A percentile compares a stretch with the other conserved stretches of the same genome.
Conservation (phyloP, 2,888 invertebrate species). For the Branchellion lobata region DNA sequence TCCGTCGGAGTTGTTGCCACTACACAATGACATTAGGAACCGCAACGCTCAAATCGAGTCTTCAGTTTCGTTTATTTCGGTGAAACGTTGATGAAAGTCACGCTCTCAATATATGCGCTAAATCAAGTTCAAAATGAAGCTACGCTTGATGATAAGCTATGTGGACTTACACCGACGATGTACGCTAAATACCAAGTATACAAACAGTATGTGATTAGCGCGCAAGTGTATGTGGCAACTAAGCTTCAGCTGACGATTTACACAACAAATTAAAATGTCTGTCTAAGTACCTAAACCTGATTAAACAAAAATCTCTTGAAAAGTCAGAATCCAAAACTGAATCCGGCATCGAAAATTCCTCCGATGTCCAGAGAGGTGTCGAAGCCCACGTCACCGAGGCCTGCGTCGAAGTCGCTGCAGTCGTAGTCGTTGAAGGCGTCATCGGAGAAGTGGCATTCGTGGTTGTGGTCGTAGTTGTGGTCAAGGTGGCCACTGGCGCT, state of each 20-base stretch:
- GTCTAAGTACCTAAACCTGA: background rate
- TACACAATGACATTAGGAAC: no score
- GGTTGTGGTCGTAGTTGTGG: conserved; percentile 4
- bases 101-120: background rate
- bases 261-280: background rate
- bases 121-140: conserved; percentile 11
- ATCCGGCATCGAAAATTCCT: conserved; percentile 41
- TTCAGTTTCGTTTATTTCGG: no score
- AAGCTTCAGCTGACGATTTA: background rate
- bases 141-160: background rate
- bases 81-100: no score
- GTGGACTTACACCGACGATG: background rate
- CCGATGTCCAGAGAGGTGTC: conserved; percentile 38
- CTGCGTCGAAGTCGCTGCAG: conserved; percentile 18
- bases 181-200: background rate
- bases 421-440: conserved; percentile 8
- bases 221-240: no score
- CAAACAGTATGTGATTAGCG: background rate
- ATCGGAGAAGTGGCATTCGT: conserved; percentile 30
- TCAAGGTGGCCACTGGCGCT: background rate
- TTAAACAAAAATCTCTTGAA: no score
- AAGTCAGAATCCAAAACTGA: conserved; percentile 40
- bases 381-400: conserved; percentile 40
- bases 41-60: no score
- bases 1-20: no score